Evolutionary conservation across 2,888 invertebrate species (phyloP).

Genomic region (Incurvaria masculella): DNA sequence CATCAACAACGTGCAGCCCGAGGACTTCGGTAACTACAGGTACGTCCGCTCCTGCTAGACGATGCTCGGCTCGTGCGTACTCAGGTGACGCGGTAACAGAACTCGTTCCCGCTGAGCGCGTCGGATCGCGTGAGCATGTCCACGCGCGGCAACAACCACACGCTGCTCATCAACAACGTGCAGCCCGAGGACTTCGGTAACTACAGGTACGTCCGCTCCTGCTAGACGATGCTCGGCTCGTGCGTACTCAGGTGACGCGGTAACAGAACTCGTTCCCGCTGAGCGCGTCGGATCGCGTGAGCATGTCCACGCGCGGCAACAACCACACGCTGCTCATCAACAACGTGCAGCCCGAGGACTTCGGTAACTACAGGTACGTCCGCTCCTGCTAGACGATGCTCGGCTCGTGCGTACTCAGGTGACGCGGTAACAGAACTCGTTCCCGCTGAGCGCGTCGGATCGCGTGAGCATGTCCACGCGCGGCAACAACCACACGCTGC

Average conservation of each 20-base stretch:
- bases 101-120: constrained; percentile 63
- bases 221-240: too few relatives aligned
- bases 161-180: constrained; percentile 61
- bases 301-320: constrained; percentile 67
- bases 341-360: constrained; percentile 66
- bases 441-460: constrained; percentile 62
- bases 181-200: constrained; percentile 69
- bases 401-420: too few relatives aligned
- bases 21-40: constrained; percentile 72
- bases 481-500: constrained; percentile 65
- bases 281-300: constrained; percentile 62
- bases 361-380: constrained; percentile 72
- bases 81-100: constrained; percentile 70
- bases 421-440: constrained; percentile 70
- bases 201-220: too few relatives aligned
- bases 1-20: constrained; percentile 64
- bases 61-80: too few relatives aligned
- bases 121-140: constrained; percentile 67
- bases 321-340: constrained; percentile 64
- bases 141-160: constrained; percentile 66
- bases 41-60: too few relatives aligned
- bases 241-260: constrained; percentile 67
- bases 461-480: constrained; percentile 66
- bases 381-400: too few relatives aligned
- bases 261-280: constrained; percentile 68